A percentile compares a stretch with the other conserved stretches of the same genome.
Evolutionary conservation across 2,113 vertebrate genomes (phyloP).

Genomic region (Catharus fuscescens): DNA sequence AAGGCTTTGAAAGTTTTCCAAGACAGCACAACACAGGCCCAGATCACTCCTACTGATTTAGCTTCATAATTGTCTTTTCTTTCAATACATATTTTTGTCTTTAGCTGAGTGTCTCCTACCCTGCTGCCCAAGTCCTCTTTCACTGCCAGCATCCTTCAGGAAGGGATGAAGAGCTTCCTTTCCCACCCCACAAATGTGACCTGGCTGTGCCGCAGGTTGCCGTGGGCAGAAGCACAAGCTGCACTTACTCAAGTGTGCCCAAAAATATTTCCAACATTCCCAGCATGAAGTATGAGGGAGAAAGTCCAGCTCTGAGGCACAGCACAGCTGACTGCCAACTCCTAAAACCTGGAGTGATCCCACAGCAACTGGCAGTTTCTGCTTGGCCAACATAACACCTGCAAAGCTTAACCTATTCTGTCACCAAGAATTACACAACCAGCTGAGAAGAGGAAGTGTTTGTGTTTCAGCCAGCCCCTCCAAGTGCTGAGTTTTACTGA

Average conservation of each 20-base stretch:
- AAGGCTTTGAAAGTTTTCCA: constrained; percentile 60
- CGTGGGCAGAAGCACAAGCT: not conserved
- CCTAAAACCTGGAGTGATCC: not conserved
- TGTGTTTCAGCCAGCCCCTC: not conserved
- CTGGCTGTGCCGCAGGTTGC: not conserved
- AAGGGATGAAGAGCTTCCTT: not conserved
- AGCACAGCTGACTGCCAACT: not conserved
- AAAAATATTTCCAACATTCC: not conserved
- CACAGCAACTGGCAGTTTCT: not conserved
- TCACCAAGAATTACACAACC: not conserved
- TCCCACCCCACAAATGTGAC: fast-evolving
- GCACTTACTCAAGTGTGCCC: not conserved
- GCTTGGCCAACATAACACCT: not conserved
- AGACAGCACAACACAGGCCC: not conserved
- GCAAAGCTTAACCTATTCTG: not conserved
- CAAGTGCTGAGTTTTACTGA: not conserved
- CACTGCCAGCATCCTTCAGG: not conserved
- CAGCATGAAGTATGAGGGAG: not conserved
- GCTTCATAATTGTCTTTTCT: constrained; percentile 20
- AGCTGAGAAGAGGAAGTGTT: not conserved
- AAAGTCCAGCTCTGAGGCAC: not conserved
- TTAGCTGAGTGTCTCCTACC: not conserved
- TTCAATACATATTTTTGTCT: constrained; percentile 39
- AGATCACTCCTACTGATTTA: not conserved
- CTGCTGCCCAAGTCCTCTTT: not conserved